A percentile compares a stretch with the other conserved stretches of the same genome.
These are phyloP conservation scores for Bucco capensis DNA, from an alignment of 2,113 vertebrate species.

Conservation along the genomic window DNA sequence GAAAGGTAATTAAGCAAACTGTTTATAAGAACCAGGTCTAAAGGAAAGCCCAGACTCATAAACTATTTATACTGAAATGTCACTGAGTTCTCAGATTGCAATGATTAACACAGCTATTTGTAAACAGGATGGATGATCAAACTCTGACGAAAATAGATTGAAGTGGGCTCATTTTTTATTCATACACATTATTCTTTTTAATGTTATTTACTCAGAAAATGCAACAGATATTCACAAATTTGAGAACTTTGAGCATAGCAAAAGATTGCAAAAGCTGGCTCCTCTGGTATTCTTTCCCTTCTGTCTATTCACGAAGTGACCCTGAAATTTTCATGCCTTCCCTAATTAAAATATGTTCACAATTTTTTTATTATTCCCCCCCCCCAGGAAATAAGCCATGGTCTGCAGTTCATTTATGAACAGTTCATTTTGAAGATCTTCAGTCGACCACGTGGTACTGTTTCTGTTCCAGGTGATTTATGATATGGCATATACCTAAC, in stretches of 20 bases:
- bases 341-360: not conserved
- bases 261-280: not conserved
- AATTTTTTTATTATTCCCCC: not conserved
- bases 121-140: conserved; percentile 54
- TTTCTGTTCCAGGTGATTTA: conserved; percentile 44
- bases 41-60: conserved; percentile 15
- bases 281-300: not conserved
- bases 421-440: conserved; percentile 2
- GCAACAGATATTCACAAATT: not conserved
- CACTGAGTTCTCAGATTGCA: conserved; percentile 42
- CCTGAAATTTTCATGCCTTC: not conserved
- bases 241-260: not conserved
- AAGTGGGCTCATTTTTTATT: not conserved
- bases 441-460: not conserved
- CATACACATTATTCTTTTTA: not conserved
- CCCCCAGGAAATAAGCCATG: not conserved
- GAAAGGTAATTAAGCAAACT: conserved; percentile 31
- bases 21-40: conserved; percentile 39
- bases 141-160: not conserved
- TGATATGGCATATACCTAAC: not conserved
- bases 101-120: conserved; percentile 35
- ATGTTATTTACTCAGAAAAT: not conserved
- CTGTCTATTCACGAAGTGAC: not conserved
- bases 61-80: conserved; percentile 28
- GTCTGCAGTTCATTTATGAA: conserved; percentile 9